Evolutionary conservation across 2,113 vertebrate genomes (phyloP).

Genomic region (Meriones unguiculatus): DNA sequence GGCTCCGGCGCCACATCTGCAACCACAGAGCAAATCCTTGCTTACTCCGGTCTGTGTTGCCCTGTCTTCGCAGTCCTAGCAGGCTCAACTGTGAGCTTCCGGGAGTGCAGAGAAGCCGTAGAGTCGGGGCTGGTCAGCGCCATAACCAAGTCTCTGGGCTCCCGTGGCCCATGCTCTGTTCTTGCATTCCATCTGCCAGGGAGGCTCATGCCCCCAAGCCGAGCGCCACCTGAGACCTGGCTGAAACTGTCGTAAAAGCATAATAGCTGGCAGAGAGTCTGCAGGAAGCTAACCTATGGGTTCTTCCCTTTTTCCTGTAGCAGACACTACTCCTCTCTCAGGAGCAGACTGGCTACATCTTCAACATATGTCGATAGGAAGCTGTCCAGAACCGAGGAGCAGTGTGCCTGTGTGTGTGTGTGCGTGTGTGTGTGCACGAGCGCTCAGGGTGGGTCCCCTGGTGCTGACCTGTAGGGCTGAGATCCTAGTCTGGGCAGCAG

Average conservation of each 20-base stretch:
- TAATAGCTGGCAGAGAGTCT: neutral
- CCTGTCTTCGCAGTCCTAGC: neutral
- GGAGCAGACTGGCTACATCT: no score
- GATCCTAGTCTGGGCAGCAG: neutral
- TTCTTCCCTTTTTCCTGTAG: neutral
- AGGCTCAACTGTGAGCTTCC: neutral
- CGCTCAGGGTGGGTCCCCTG: neutral
- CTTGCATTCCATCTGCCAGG: neutral
- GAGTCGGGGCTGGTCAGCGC: no score
- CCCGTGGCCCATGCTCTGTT: neutral
- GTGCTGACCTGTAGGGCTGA: no score
- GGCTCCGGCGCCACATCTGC: neutral
- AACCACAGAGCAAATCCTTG: neutral
- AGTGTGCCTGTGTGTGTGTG: neutral
- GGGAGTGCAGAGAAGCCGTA: neutral
- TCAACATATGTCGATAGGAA: neutral
- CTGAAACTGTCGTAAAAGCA: neutral
- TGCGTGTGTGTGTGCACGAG: rapidly evolving
- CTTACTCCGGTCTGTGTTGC: no score
- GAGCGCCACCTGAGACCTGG: neutral
- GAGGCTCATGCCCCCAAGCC: no score
- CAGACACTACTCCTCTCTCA: rapidly evolving
- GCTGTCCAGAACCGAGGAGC: neutral
- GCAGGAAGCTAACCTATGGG: neutral
- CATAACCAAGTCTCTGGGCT: neutral